These are phyloP conservation scores for Falco rusticolus DNA, from an alignment of 2,797 vertebrate genomes.

Conservation along the genomic window DNA sequence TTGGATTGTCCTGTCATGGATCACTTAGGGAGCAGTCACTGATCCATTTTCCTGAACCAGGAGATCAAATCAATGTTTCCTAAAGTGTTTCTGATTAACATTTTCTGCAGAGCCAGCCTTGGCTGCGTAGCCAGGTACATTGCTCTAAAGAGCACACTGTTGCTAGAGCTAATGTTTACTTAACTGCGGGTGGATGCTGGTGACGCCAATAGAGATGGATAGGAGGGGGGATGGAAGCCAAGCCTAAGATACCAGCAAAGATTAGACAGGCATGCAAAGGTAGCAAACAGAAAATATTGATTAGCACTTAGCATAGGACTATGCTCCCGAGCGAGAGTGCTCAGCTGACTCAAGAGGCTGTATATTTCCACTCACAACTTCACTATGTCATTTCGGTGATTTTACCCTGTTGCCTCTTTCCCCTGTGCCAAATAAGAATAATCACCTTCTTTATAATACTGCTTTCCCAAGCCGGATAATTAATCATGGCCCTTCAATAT, in stretches of 20 bases:
- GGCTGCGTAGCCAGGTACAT: neutral
- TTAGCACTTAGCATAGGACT: neutral
- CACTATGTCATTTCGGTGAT: neutral
- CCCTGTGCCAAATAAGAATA: neutral
- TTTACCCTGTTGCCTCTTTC: neutral
- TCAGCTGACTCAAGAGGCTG: conserved; percentile 21
- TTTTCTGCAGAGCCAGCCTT: neutral
- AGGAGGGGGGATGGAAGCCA: conserved; percentile 41
- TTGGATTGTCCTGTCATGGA: neutral
- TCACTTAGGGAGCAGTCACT: neutral
- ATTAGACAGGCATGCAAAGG: neutral
- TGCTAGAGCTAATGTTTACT: conserved; percentile 43
- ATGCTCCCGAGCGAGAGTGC: neutral
- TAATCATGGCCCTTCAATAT: neutral
- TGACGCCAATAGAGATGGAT: conserved; percentile 52
- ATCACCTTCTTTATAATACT: neutral
- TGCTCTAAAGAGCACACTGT: neutral
- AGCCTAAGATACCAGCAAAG: conserved; percentile 31
- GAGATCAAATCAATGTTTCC: neutral
- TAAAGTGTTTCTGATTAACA: neutral
- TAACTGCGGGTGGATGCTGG: conserved; percentile 15
- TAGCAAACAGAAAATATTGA: conserved; percentile 48
- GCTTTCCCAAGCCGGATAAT: neutral
- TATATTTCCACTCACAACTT: conserved; percentile 30
- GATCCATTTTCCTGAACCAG: neutral